These are phyloP conservation scores for Sturmia bella DNA, from an alignment of 2,888 invertebrate species.

Conservation along the genomic window DNA sequence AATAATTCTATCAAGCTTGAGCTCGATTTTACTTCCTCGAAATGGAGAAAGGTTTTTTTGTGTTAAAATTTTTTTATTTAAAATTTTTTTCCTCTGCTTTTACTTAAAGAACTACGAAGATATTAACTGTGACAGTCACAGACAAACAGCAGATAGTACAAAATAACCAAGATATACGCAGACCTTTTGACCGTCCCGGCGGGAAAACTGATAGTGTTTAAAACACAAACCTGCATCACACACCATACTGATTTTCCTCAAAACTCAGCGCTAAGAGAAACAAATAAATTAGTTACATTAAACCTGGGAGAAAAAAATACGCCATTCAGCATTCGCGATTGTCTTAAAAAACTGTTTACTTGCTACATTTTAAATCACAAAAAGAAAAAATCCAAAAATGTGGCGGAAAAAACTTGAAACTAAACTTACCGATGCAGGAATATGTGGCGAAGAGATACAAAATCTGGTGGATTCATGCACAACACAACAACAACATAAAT, in stretches of 20 bases:
- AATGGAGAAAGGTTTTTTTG: no score
- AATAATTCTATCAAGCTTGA: no score
- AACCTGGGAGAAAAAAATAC: neutral
- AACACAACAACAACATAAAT: conserved; percentile 16
- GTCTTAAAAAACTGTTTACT: neutral
- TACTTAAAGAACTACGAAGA: neutral
- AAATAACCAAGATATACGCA: conserved; percentile 19
- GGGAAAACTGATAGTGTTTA: conserved; percentile 7
- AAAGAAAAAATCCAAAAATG: neutral
- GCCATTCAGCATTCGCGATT: neutral
- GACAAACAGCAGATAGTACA: conserved; percentile 1
- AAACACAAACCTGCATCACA: neutral
- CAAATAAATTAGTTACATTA: conserved; percentile 54
- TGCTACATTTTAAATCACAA: conserved; percentile 14
- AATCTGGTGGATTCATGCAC: neutral
- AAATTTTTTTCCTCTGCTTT: no score
- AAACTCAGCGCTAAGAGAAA: conserved; percentile 4
- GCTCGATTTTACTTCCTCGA: no score
- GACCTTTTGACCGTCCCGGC: neutral
- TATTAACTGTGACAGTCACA: conserved; percentile 36
- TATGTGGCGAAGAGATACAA: neutral
- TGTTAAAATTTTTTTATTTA: no score
- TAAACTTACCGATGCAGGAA: neutral
- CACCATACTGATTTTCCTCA: neutral
- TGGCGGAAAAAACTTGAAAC: no score